A percentile compares a stretch with the other conserved stretches of the same genome.
Evolutionary conservation across 2,113 vertebrate genomes (phyloP).

Genomic region (Henicopernis longicauda): DNA sequence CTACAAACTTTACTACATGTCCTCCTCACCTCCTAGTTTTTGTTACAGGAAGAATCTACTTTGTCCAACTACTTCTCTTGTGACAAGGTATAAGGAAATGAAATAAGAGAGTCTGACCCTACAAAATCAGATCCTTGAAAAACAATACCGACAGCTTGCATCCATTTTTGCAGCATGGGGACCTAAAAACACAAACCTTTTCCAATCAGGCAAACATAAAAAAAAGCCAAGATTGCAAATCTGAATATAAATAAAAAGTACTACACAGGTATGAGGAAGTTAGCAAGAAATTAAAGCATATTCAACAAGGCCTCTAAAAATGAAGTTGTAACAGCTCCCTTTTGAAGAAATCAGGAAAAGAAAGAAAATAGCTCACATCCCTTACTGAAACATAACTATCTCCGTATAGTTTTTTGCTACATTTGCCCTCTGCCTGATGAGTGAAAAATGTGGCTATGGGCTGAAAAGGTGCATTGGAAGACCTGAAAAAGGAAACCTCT

Average conservation of each 20-base stretch:
- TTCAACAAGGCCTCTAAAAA: not conserved
- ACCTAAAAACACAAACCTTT: not conserved
- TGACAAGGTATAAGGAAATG: slow-evolving; percentile 5
- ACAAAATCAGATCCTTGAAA: not conserved
- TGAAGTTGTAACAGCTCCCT: slow-evolving; percentile 12
- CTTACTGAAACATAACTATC: not conserved
- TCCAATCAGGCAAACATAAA: not conserved
- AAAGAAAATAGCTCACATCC: not conserved
- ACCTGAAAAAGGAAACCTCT: not conserved
- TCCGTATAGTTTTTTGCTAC: not conserved
- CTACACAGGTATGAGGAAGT: not conserved
- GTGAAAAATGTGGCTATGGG: not conserved
- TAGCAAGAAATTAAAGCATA: not conserved
- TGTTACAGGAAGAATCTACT: not conserved
- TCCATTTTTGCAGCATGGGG: not conserved
- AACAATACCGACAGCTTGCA: not conserved
- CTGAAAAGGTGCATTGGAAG: not conserved
- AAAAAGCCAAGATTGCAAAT: not conserved
- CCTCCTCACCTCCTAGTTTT: not conserved
- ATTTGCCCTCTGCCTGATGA: not conserved
- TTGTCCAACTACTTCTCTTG: not conserved
- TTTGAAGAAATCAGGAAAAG: not conserved
- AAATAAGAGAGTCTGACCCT: not conserved
- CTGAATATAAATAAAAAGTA: not conserved
- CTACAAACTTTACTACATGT: not conserved